phyloP scores from a whole-genome alignment of 1,140 invertebrate genomes.

The Eueides isabella region DNA sequence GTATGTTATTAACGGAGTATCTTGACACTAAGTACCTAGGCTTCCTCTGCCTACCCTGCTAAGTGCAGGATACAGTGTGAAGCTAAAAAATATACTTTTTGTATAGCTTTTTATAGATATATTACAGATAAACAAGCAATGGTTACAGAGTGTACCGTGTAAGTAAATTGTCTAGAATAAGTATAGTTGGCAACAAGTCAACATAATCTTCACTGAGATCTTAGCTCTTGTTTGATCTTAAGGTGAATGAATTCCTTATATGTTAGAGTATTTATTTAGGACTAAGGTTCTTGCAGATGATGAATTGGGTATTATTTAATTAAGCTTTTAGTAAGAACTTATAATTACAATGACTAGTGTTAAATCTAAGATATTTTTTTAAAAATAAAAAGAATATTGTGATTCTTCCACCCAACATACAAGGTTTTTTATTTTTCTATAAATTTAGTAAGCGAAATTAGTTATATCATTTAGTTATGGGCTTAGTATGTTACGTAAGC shows the following conservation, averaged over 20 bases:
- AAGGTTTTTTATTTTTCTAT: no score
- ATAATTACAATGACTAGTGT: not conserved
- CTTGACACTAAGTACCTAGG: no score
- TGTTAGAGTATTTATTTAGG: constrained; percentile 9
- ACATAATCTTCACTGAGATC: constrained; percentile 19
- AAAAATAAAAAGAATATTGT: no score
- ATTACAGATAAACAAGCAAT: not conserved
- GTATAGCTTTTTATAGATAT: no score
- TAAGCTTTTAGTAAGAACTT: not conserved
- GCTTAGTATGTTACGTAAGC: no score
- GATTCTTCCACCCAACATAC: no score
- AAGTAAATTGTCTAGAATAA: not conserved
- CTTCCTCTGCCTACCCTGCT: no score
- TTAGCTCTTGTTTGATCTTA: constrained; percentile 11
- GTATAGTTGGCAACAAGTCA: constrained; percentile 9
- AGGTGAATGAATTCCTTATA: not conserved
- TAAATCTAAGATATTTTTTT: no score
- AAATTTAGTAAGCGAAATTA: no score
- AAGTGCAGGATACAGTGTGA: no score
- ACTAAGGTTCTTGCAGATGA: not conserved
- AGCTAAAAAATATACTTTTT: not conserved
- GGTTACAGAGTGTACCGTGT: not conserved
- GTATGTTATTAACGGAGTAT: no score
- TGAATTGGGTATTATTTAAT: not conserved
- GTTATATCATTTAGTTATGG: no score